These are phyloP conservation scores for Jaculus jaculus DNA, from an alignment of 2,113 vertebrate species.

Conservation along the genomic window DNA sequence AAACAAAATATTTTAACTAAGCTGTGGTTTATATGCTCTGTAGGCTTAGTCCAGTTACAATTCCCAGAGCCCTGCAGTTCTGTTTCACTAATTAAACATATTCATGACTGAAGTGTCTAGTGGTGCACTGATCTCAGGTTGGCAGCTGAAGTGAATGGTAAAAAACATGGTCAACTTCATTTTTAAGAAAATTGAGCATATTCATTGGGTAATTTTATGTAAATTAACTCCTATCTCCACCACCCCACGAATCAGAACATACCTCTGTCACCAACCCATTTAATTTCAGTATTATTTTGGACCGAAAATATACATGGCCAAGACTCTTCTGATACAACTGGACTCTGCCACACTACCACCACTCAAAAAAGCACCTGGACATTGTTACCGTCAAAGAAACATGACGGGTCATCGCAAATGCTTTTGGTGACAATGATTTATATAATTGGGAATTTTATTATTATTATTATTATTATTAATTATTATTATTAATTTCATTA, in stretches of 20 bases:
- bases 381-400: conserved; percentile 46
- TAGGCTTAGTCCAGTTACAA: neutral
- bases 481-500: too few species aligned
- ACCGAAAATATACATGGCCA: neutral
- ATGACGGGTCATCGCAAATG: conserved; percentile 46
- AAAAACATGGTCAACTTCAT: neutral
- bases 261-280: neutral
- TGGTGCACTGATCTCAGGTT: neutral
- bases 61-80: neutral
- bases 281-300: neutral
- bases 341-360: neutral
- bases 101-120: neutral
- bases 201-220: conserved; percentile 8
- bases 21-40: neutral
- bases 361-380: conserved; percentile 6
- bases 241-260: neutral
- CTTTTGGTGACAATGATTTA: conserved; percentile 13
- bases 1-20: neutral
- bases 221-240: neutral
- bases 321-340: neutral
- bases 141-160: neutral
- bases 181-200: neutral
- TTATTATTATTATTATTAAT: too few species aligned
- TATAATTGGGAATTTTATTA: too few species aligned
- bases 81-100: conserved; percentile 16